Evolutionary conservation across 2,888 invertebrate species (phyloP).

Genomic region (Venusia cambrica): DNA sequence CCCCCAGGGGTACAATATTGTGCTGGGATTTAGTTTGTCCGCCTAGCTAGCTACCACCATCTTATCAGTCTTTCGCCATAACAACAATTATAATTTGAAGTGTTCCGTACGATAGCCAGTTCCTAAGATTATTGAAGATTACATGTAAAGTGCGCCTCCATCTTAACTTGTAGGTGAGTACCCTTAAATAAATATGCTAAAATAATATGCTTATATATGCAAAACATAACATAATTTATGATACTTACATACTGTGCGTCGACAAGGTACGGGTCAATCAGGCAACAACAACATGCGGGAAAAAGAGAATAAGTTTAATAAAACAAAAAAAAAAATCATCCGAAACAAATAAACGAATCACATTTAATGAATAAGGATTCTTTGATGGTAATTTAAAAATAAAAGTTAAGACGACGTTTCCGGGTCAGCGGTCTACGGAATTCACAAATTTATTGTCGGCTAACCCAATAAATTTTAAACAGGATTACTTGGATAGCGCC

Average conservation of each 20-base stretch:
- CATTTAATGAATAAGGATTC: conserved; percentile 43
- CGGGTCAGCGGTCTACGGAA: conserved; percentile 69
- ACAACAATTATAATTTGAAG: too few species aligned
- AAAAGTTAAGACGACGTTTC: conserved; percentile 64
- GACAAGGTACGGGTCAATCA: conserved; percentile 36
- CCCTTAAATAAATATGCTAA: too few species aligned
- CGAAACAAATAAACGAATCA: conserved; percentile 33
- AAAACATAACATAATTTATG: too few species aligned
- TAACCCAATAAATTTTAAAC: conserved; percentile 77
- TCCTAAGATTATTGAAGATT: too few species aligned
- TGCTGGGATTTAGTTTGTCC: too few species aligned
- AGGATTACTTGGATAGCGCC: conserved; percentile 74
- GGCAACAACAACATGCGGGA: conserved; percentile 42
- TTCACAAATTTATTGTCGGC: conserved; percentile 74
- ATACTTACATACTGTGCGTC: conserved; percentile 66
- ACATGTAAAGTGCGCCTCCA: too few species aligned
- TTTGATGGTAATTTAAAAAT: conserved; percentile 52
- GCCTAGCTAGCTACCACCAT: too few species aligned
- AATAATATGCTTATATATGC: too few species aligned
- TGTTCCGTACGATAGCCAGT: too few species aligned
- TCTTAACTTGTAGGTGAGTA: too few species aligned
- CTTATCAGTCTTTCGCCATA: too few species aligned
- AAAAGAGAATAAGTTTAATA: conserved; percentile 37
- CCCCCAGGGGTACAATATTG: too few species aligned
- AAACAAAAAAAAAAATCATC: conserved; percentile 24